A percentile compares a stretch with the other conserved stretches of the same genome.
Evolutionary conservation across 1,140 invertebrate species (phyloP).

Genomic region (Helicoverpa armigera): DNA sequence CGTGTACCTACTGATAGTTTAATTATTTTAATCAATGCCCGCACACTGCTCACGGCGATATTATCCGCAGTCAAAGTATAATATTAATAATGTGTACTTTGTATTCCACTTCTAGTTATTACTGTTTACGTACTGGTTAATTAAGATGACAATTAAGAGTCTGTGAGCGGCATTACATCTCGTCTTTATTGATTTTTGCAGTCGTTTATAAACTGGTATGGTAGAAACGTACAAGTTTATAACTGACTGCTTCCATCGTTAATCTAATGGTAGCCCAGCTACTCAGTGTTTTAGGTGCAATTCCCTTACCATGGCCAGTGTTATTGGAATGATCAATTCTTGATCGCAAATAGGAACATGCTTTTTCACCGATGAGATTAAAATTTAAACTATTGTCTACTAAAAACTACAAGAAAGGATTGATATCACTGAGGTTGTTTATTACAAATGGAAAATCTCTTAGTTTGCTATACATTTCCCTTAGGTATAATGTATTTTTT

Average conservation of each 20-base stretch:
- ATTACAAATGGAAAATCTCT: too few species aligned
- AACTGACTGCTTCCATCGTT: background rate
- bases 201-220: background rate
- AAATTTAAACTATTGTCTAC: too few species aligned
- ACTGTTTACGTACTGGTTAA: slow-evolving; percentile 13
- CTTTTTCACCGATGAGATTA: too few species aligned
- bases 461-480: too few species aligned
- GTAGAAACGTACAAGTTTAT: background rate
- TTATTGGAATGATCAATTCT: too few species aligned
- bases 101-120: slow-evolving; percentile 15
- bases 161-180: slow-evolving; percentile 18
- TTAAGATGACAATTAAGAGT: slow-evolving; percentile 42
- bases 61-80: slow-evolving; percentile 34
- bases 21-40: slow-evolving; percentile 67
- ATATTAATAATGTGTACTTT: slow-evolving; percentile 30
- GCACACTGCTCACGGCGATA: slow-evolving; percentile 32
- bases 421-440: too few species aligned
- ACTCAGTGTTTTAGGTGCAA: too few species aligned
- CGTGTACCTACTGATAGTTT: slow-evolving; percentile 63
- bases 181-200: slow-evolving; percentile 7
- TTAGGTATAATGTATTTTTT: too few species aligned
- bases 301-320: too few species aligned
- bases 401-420: too few species aligned
- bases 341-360: too few species aligned
- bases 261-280: too few species aligned